These are phyloP conservation scores for Naja naja DNA, from an alignment of 2,113 vertebrate species.

Conservation along the genomic window DNA sequence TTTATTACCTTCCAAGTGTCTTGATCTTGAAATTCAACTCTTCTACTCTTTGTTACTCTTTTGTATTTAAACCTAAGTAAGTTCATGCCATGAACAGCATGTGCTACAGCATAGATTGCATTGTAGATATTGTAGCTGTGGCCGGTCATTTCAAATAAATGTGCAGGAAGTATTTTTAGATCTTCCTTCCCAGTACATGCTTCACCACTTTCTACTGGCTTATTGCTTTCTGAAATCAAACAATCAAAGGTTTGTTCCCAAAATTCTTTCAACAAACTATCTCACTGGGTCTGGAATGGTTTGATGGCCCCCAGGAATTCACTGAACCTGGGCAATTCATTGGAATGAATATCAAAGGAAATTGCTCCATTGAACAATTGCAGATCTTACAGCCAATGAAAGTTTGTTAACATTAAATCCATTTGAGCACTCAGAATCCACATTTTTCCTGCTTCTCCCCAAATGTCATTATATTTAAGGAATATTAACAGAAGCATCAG, in stretches of 20 bases:
- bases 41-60: background rate
- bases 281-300: too few relatives aligned
- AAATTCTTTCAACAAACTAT: background rate
- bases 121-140: background rate
- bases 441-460: background rate
- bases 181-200: too few relatives aligned
- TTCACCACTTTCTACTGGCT: too few relatives aligned
- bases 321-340: too few relatives aligned
- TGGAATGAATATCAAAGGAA: background rate
- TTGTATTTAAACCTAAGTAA: background rate
- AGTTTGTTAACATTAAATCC: background rate
- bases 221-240: background rate
- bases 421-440: background rate
- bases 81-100: background rate
- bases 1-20: background rate
- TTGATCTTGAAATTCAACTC: background rate
- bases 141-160: background rate
- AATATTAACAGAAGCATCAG: background rate
- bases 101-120: background rate
- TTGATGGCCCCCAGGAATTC: too few relatives aligned
- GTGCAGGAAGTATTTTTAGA: too few relatives aligned
- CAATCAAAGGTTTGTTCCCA: background rate
- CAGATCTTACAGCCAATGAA: background rate
- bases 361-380: background rate
- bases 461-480: rapidly evolving